Conservation (phyloP, 1,140 invertebrate species). For the Drosophila paulistorum region DNA sequence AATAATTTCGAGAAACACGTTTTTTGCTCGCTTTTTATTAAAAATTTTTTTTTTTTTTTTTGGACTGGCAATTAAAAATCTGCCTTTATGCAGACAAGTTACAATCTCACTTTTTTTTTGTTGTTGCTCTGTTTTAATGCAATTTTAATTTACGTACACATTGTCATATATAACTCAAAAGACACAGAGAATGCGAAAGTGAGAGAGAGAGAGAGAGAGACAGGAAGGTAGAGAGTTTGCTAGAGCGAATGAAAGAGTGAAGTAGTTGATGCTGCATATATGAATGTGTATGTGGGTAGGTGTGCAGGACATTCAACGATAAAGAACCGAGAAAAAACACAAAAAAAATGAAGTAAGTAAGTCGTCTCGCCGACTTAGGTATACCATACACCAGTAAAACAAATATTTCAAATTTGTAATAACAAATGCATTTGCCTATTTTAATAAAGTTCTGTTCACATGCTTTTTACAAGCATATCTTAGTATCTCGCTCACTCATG, state of each 20-base stretch:
- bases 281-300: not conserved
- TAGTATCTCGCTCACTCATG: too few relatives aligned
- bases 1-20: slow-evolving; percentile 54
- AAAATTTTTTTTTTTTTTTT: slow-evolving; percentile 14
- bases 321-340: slow-evolving; percentile 53
- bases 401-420: too few relatives aligned
- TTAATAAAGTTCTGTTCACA: too few relatives aligned
- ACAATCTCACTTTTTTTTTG: slow-evolving; percentile 52
- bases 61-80: slow-evolving; percentile 74
- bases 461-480: too few relatives aligned
- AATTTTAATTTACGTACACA: slow-evolving; percentile 78
- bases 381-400: too few relatives aligned
- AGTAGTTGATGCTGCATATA: slow-evolving; percentile 5
- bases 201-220: slow-evolving; percentile 5
- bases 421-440: too few relatives aligned
- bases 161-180: slow-evolving; percentile 70
- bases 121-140: slow-evolving; percentile 54
- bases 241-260: slow-evolving; percentile 5
- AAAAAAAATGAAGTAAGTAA: too few relatives aligned
- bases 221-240: not conserved
- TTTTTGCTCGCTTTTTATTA: not conserved
- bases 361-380: too few relatives aligned
- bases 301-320: slow-evolving; percentile 48
- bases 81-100: slow-evolving; percentile 67
- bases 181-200: slow-evolving; percentile 3